phyloP scores from a whole-genome alignment of 2,797 vertebrate genomes.

The Scomberomorus guttatus region DNA sequence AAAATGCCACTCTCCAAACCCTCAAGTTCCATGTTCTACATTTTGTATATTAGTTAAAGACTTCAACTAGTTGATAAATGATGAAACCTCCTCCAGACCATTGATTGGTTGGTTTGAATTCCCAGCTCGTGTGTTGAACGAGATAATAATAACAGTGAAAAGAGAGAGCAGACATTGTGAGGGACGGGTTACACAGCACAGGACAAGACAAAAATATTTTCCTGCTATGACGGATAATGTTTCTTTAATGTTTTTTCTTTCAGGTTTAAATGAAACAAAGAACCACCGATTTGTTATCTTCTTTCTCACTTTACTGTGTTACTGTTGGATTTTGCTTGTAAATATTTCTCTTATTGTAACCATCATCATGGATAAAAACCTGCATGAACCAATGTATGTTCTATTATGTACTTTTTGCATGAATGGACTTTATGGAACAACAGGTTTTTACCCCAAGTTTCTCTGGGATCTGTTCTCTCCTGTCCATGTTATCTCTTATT shows the following conservation, averaged over 20 bases:
- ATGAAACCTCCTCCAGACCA: background rate
- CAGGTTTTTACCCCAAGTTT: constrained; percentile 65
- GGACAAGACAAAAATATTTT: background rate
- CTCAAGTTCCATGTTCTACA: too few species aligned
- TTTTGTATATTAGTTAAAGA: background rate
- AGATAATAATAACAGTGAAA: background rate
- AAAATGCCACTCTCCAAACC: too few species aligned
- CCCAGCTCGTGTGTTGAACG: background rate
- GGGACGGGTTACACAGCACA: background rate
- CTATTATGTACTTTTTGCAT: constrained; percentile 57
- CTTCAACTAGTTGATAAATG: background rate
- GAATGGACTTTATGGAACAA: constrained; percentile 57
- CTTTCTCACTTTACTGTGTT: constrained; percentile 49
- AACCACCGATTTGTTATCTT: constrained; percentile 40
- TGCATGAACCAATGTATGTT: constrained; percentile 73
- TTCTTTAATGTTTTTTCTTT: constrained; percentile 52
- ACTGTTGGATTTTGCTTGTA: constrained; percentile 33
- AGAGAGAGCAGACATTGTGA: background rate
- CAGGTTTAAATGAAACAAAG: constrained; percentile 58
- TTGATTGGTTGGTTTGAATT: constrained; percentile 30
- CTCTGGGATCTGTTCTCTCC: constrained; percentile 64
- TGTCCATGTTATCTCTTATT: constrained; percentile 58
- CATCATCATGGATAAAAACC: constrained; percentile 51
- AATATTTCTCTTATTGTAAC: constrained; percentile 35
- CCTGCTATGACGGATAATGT: constrained; percentile 37